Conservation (phyloP, 2,797 vertebrate species). For the Phrynocephalus vlangalii region DNA sequence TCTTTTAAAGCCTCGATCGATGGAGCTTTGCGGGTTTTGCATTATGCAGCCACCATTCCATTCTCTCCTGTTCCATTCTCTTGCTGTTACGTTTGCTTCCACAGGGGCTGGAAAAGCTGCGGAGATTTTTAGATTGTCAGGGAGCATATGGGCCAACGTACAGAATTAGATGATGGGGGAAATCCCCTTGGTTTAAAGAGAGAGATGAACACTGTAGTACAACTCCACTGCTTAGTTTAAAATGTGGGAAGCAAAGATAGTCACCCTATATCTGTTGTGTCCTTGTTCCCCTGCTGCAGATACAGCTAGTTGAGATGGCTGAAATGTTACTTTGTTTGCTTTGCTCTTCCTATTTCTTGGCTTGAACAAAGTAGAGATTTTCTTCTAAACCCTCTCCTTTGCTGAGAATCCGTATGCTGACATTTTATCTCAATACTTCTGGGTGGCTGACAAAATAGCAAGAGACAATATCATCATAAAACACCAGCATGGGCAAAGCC, state of each 20-base stretch:
- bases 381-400: background rate
- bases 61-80: conserved; percentile 12
- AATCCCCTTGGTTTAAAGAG: background rate
- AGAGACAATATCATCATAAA: background rate
- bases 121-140: conserved; percentile 17
- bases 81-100: conserved; percentile 3
- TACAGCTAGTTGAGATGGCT: background rate
- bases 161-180: conserved; percentile 16
- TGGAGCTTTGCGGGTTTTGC: conserved; percentile 19
- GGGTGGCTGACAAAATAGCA: background rate
- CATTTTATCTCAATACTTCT: background rate
- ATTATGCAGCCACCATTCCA: conserved; percentile 15
- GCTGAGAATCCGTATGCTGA: background rate
- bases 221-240: conserved; percentile 10
- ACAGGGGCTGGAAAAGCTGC: background rate
- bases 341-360: background rate
- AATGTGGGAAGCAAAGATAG: conserved; percentile 9
- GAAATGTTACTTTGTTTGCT: background rate
- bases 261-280: fast-evolving
- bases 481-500: background rate
- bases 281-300: background rate
- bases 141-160: background rate
- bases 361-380: background rate
- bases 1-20: conserved; percentile 7
- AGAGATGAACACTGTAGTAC: background rate